Evolutionary conservation across 30 jellyfish, hydroid and myxozoan genomes (phyloP), one percentile per base, ranked within the genome.

Genomic region (Rhopilema esculentum): DNA sequence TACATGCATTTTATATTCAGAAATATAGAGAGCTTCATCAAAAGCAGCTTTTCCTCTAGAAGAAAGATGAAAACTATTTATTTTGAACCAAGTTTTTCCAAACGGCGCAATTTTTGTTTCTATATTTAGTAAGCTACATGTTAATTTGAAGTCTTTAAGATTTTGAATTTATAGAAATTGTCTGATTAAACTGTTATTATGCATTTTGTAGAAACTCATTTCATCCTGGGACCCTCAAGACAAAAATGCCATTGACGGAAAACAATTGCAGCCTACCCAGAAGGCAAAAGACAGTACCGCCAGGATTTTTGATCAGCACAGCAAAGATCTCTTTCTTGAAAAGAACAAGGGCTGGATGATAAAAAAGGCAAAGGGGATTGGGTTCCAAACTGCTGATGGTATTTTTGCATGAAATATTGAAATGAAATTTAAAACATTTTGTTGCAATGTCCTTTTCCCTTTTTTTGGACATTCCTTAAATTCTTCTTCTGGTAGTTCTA

Each of bases 331-430:
- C 16, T 72, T 32, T 73, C 62, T 83, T 22, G 91, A 90, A 24
- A 51, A 66, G 76, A 79, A 83, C 62, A 33, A 61, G 28, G 87
- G 63, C 16, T 86, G 94, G 98, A 25, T 86, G 1, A 81, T 53
- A 31, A 71, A 85, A 15, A 86, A 73, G 50, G 89, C 92, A 29
- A 89, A 67, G 22, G 91, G 84, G 9, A 62, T 79, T 30, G 83
- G 83, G 12, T 2, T 40, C 57, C 57, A 40, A 12, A 40, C 12
- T 40, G 57, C 57, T 12, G 57, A 40, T 40, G 57, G 57, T 40
- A 40, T 40, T n/a, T n/a, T n/a, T n/a, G n/a, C n/a, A n/a, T n/a
- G n/a, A n/a, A n/a, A n/a, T n/a, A n/a, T n/a, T n/a, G n/a, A n/a
- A n/a, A n/a, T n/a, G n/a, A n/a, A n/a, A n/a, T n/a, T n/a, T n/a